These are phyloP conservation scores for Chelonus insularis DNA, from an alignment of 1,140 invertebrate species.

Conservation along the genomic window DNA sequence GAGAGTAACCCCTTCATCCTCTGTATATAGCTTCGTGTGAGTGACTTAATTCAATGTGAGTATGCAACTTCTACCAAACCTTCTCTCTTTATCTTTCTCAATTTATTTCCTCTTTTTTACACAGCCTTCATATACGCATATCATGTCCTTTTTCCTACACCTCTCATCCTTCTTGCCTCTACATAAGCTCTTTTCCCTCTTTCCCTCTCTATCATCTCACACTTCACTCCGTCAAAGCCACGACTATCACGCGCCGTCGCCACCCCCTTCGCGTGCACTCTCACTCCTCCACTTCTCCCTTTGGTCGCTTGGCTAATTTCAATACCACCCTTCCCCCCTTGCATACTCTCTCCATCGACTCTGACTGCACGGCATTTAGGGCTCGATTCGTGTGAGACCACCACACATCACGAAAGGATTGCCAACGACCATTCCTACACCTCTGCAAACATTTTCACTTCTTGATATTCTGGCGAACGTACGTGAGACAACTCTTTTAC, in stretches of 20 bases:
- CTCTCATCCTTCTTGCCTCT: constrained; percentile 15
- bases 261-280: constrained; percentile 9
- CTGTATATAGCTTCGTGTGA: constrained; percentile 11
- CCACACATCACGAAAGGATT: background rate
- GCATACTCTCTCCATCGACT: background rate
- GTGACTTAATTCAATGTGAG: constrained; percentile 37
- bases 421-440: background rate
- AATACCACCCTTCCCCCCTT: constrained; percentile 42
- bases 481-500: too few species aligned
- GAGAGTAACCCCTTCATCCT: constrained; percentile 1
- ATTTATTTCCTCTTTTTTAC: constrained; percentile 18
- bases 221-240: background rate
- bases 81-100: background rate
- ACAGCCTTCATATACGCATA: constrained; percentile 12
- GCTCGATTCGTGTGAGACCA: background rate
- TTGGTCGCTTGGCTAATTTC: constrained; percentile 44
- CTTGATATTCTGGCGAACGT: too few species aligned
- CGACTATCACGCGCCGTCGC: constrained; percentile 18
- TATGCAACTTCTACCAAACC: constrained; percentile 25
- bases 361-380: background rate
- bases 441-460: too few species aligned
- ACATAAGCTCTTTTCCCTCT: constrained; percentile 27
- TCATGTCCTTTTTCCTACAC: constrained; percentile 7
- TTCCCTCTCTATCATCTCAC: constrained; percentile 25
- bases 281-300: background rate